phyloP scores from a whole-genome alignment of 1,140 invertebrate genomes.

The Diabrotica undecimpunctata region DNA sequence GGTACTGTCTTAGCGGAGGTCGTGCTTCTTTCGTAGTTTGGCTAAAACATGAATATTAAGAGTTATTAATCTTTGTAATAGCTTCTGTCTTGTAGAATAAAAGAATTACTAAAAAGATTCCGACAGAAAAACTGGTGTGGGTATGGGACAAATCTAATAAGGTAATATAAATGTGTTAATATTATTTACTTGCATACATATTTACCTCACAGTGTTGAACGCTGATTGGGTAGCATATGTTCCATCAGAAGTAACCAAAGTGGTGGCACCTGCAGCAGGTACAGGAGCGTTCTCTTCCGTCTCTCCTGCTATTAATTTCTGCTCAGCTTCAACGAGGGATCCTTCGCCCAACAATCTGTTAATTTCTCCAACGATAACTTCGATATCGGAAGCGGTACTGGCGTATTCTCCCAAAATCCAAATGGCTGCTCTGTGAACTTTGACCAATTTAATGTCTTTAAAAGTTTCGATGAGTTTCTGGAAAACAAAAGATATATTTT shows the following conservation, averaged over 20 bases:
- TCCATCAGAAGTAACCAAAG: conserved; percentile 93
- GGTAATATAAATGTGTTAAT: no score
- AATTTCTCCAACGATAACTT: conserved; percentile 73
- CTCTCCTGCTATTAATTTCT: conserved; percentile 67
- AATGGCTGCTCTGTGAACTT: conserved; percentile 90
- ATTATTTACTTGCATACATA: conserved; percentile 23
- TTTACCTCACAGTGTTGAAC: conserved; percentile 76
- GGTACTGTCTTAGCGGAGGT: conserved; percentile 79
- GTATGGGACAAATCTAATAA: no score
- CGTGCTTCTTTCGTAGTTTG: conserved; percentile 65
- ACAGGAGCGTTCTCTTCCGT: conserved; percentile 48
- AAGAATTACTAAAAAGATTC: no score
- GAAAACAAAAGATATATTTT: conserved; percentile 23
- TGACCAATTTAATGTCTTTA: conserved; percentile 75
- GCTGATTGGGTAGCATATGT: conserved; percentile 98
- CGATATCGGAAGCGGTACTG: conserved; percentile 71
- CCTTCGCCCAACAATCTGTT: conserved; percentile 78
- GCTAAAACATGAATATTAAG: conserved; percentile 34
- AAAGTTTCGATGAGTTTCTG: conserved; percentile 77
- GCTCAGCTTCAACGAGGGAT: conserved; percentile 86
- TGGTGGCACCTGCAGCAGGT: conserved; percentile 43
- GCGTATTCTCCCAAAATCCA: conserved; percentile 99
- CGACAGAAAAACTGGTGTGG: no score
- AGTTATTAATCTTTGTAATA: no score
- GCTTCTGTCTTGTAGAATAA: no score